Evolutionary conservation across 2,888 invertebrate species (phyloP).

Genomic region (Onchidella celtica): DNA sequence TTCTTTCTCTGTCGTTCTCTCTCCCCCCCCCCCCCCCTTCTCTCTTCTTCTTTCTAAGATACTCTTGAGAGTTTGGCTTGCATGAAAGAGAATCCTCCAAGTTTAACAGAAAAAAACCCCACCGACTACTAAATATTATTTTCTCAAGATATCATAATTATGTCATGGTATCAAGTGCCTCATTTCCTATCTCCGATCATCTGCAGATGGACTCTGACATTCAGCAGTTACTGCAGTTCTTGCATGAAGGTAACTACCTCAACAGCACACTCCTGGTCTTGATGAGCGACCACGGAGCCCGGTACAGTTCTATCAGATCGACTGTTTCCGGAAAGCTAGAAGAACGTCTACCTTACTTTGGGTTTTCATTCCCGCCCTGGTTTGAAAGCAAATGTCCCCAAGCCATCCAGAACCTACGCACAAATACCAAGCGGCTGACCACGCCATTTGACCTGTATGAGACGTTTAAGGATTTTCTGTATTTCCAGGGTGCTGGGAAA

Average conservation of each 20-base stretch:
- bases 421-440: conserved; percentile 86
- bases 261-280: conserved; percentile 91
- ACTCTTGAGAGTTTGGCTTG: no score
- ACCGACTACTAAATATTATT: neutral
- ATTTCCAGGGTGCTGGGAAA: conserved; percentile 76
- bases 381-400: conserved; percentile 84
- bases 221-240: conserved; percentile 81
- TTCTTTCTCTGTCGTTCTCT: neutral
- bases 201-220: conserved; percentile 87
- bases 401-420: conserved; percentile 83
- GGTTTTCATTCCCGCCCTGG: conserved; percentile 87
- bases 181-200: neutral
- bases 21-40: neutral
- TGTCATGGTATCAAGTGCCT: neutral
- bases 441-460: conserved; percentile 94
- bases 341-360: conserved; percentile 92
- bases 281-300: conserved; percentile 93
- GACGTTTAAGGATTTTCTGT: conserved; percentile 87
- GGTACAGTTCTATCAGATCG: conserved; percentile 89
- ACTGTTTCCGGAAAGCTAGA: conserved; percentile 94
- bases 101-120: neutral
- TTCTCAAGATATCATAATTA: neutral
- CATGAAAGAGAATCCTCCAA: neutral
- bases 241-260: conserved; percentile 84
- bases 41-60: no score